Evolutionary conservation across 2,797 vertebrate species (phyloP).

Genomic region (Parotocinclus haroldoi): DNA sequence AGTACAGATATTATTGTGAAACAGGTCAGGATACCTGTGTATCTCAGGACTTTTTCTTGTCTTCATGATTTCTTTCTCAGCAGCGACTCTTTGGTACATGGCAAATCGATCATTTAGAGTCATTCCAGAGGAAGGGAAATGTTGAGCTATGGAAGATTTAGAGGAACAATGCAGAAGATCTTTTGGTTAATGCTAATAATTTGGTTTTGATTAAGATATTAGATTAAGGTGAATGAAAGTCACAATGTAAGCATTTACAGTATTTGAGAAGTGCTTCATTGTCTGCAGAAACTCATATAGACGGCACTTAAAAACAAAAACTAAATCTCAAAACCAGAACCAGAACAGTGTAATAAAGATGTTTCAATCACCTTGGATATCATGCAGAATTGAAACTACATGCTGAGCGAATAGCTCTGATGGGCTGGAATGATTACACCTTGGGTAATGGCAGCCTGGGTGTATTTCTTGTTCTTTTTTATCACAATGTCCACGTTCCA

Average conservation of each 20-base stretch:
- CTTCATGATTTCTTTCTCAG: conserved; percentile 89
- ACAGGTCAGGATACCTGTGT: conserved; percentile 82
- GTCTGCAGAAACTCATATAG: conserved; percentile 8
- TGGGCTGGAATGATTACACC: conserved; percentile 81
- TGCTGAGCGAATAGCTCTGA: conserved; percentile 96
- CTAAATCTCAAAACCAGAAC: conserved; percentile 2
- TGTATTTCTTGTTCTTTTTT: conserved; percentile 92
- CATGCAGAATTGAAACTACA: conserved; percentile 94
- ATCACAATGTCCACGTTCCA: conserved; percentile 88
- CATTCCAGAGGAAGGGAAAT: conserved; percentile 89
- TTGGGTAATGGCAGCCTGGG: conserved; percentile 91
- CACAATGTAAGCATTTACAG: background rate
- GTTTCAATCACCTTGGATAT: conserved; percentile 83
- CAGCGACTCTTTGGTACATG: conserved; percentile 93
- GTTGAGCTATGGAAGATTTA: conserved; percentile 78
- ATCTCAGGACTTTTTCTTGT: conserved; percentile 98
- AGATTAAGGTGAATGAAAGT: too few relatives aligned
- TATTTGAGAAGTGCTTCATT: background rate
- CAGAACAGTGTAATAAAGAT: background rate
- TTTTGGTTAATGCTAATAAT: background rate
- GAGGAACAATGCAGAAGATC: background rate
- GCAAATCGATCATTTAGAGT: conserved; percentile 96
- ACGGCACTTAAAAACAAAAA: background rate
- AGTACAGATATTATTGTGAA: background rate
- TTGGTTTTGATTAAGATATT: too few relatives aligned